A percentile compares a stretch with the other conserved stretches of the same genome.
Conservation (phyloP, 2,113 vertebrate genomes). For the Tringa solitaria region DNA sequence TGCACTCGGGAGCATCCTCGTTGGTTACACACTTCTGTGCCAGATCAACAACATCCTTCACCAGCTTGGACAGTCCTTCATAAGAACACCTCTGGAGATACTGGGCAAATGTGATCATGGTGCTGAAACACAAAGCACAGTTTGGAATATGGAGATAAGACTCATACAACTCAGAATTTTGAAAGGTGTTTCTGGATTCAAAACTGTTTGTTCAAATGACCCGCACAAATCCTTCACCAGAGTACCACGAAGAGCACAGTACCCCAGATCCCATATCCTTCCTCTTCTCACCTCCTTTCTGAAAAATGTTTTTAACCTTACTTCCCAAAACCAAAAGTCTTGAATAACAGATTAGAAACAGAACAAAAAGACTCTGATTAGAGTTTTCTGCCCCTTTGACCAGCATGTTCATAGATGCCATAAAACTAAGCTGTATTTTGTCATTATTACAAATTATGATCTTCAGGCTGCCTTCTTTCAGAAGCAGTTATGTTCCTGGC, state of each 20-base stretch:
- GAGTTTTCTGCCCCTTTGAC: not conserved
- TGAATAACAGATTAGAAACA: not conserved
- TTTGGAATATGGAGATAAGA: not conserved
- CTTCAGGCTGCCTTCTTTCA: not conserved
- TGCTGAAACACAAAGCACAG: slow-evolving; percentile 54
- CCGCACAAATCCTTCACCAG: not conserved
- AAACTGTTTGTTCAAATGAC: not conserved
- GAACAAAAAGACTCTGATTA: not conserved
- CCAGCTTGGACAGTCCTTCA: slow-evolving; percentile 40
- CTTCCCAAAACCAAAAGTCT: not conserved
- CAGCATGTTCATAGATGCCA: not conserved
- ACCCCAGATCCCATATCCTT: not conserved
- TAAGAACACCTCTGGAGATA: slow-evolving; percentile 66
- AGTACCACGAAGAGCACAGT: not conserved
- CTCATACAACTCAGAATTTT: not conserved
- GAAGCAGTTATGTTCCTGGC: not conserved
- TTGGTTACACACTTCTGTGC: slow-evolving; percentile 67
- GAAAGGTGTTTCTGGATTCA: not conserved
- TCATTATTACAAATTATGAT: rapidly evolving
- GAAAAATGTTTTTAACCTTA: not conserved
- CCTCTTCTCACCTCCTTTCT: not conserved
- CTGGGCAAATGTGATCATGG: slow-evolving; percentile 69
- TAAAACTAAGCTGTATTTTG: not conserved
- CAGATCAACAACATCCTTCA: slow-evolving; percentile 39
- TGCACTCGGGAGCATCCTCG: slow-evolving; percentile 37